Evolutionary conservation across 2,797 vertebrate genomes (phyloP).

Genomic region (Tangara arthus): DNA sequence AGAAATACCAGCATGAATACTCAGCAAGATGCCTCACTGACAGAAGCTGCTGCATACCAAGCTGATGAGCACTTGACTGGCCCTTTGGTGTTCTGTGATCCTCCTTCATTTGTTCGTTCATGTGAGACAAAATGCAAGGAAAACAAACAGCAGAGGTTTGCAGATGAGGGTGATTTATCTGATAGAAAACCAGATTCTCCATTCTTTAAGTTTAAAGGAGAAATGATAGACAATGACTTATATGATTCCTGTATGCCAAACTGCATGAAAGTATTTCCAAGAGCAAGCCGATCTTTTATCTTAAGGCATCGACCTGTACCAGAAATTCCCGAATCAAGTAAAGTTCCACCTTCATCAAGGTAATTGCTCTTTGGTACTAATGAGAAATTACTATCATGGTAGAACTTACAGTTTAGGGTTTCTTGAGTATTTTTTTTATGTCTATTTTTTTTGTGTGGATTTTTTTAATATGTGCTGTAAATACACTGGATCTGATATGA

Average conservation of each 20-base stretch:
- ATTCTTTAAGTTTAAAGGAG: slow-evolving; percentile 70
- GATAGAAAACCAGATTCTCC: slow-evolving; percentile 6
- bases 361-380: slow-evolving; percentile 57
- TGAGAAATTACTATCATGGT: rapidly evolving
- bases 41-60: slow-evolving; percentile 29
- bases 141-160: background rate
- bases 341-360: slow-evolving; percentile 73
- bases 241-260: slow-evolving; percentile 67
- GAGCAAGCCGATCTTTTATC: slow-evolving; percentile 80
- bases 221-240: slow-evolving; percentile 90
- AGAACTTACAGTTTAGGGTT: background rate
- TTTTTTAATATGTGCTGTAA: background rate
- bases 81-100: background rate
- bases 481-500: background rate
- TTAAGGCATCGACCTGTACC: slow-evolving; percentile 91
- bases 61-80: slow-evolving; percentile 8
- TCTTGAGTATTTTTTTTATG: background rate
- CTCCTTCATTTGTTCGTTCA: slow-evolving; percentile 41
- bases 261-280: slow-evolving; percentile 53
- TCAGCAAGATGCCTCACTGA: background rate
- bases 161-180: slow-evolving; percentile 35
- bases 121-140: slow-evolving; percentile 51
- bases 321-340: slow-evolving; percentile 77
- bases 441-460: background rate
- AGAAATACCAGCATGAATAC: background rate